A percentile compares a stretch with the other conserved stretches of the same genome.
Evolutionary conservation across 1,140 invertebrate species (phyloP).

Genomic region (Myzus persicae): DNA sequence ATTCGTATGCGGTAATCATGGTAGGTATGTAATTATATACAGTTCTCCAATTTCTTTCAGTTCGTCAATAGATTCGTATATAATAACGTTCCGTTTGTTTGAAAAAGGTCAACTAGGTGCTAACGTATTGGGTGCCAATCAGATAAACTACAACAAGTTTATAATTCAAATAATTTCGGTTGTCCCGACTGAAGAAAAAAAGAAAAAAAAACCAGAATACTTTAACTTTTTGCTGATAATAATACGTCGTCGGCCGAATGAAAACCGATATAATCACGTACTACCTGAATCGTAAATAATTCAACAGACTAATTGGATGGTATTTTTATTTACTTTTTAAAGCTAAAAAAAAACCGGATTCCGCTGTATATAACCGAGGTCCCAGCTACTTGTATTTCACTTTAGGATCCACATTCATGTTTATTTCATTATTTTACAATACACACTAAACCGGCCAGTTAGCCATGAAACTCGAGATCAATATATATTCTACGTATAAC

Average conservation of each 20-base stretch:
- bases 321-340: slow-evolving; percentile 56
- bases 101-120: slow-evolving; percentile 49
- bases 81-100: neutral
- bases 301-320: slow-evolving; percentile 58
- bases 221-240: slow-evolving; percentile 12
- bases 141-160: slow-evolving; percentile 45
- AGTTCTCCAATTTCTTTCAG: neutral
- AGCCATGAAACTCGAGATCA: slow-evolving; percentile 40
- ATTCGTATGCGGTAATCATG: neutral
- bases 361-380: slow-evolving; percentile 2
- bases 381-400: slow-evolving; percentile 54
- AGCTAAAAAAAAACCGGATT: slow-evolving; percentile 53
- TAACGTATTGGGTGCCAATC: slow-evolving; percentile 47
- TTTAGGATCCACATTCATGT: slow-evolving; percentile 48
- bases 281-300: slow-evolving; percentile 57
- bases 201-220: slow-evolving; percentile 18
- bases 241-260: slow-evolving; percentile 20
- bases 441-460: slow-evolving; percentile 24
- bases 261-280: slow-evolving; percentile 51
- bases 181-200: neutral
- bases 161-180: slow-evolving; percentile 41
- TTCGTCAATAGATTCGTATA: neutral
- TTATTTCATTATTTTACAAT: slow-evolving; percentile 47
- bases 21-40: neutral
- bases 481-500: neutral